Evolutionary conservation across 2,797 vertebrate genomes (phyloP).

Genomic region (Heteromormyrus szaboi): DNA sequence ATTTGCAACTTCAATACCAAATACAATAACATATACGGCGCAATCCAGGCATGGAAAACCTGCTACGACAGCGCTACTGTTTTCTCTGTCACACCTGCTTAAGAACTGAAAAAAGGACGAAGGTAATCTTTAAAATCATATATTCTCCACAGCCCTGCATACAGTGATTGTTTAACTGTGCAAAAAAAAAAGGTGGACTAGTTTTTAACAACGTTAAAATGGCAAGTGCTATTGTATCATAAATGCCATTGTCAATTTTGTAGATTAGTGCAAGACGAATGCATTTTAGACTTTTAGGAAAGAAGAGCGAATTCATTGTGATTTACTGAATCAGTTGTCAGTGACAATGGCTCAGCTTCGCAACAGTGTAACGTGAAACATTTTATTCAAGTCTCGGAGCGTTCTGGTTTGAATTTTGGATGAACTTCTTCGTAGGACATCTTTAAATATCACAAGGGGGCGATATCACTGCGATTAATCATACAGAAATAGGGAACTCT

Average conservation of each 20-base stretch:
- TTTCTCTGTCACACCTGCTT: slow-evolving; percentile 37
- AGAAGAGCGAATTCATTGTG: background rate
- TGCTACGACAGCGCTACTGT: slow-evolving; percentile 27
- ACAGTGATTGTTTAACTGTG: background rate
- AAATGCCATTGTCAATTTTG: background rate
- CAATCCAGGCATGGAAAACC: slow-evolving; percentile 34
- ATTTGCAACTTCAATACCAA: slow-evolving; percentile 21
- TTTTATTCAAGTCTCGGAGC: slow-evolving; percentile 6
- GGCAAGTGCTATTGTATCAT: background rate
- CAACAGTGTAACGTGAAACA: background rate
- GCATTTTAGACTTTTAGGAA: slow-evolving; percentile 3
- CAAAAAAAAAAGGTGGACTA: background rate
- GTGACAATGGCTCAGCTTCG: background rate
- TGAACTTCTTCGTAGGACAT: slow-evolving; percentile 14
- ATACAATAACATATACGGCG: slow-evolving; percentile 10
- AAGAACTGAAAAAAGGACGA: slow-evolving; percentile 52
- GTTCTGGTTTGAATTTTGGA: slow-evolving; percentile 19
- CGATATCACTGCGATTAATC: slow-evolving; percentile 12
- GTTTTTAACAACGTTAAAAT: background rate
- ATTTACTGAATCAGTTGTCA: background rate
- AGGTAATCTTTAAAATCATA: slow-evolving; percentile 48
- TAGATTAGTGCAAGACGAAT: background rate
- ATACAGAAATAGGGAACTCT: slow-evolving; percentile 6
- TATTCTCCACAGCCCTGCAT: background rate
- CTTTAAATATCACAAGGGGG: slow-evolving; percentile 15